phyloP scores from a whole-genome alignment of 2,888 invertebrate species.

The Incurvaria masculella region DNA sequence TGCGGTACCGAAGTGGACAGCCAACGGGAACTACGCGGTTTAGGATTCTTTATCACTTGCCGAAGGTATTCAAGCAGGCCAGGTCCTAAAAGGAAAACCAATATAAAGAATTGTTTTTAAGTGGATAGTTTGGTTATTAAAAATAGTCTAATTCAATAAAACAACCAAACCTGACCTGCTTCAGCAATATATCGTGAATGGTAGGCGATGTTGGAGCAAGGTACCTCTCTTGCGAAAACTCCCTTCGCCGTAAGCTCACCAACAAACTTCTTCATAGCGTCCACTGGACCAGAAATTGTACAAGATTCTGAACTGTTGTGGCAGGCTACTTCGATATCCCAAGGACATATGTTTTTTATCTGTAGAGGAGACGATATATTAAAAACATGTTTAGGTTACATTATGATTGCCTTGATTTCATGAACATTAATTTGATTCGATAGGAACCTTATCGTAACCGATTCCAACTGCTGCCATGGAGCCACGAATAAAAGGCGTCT shows the following conservation, averaged over 20 bases:
- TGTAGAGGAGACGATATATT: too few relatives aligned
- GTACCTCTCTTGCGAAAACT: conserved; percentile 43
- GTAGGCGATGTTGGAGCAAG: conserved; percentile 81
- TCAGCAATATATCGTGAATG: conserved; percentile 68
- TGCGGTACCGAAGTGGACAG: conserved; percentile 29
- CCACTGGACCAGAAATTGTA: conserved; percentile 64
- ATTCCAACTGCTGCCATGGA: conserved; percentile 88
- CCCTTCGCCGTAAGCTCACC: conserved; percentile 27
- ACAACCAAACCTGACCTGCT: background rate
- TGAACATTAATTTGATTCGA: too few relatives aligned
- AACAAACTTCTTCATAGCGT: conserved; percentile 49
- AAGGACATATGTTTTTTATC: conserved; percentile 25
- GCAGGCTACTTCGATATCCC: conserved; percentile 63
- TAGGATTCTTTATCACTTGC: conserved; percentile 7
- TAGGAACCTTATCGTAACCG: too few relatives aligned
- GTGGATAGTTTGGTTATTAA: too few relatives aligned
- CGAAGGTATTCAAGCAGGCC: conserved; percentile 3
- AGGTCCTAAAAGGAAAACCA: conserved; percentile 5
- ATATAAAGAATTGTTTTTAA: too few relatives aligned
- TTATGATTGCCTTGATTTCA: too few relatives aligned
- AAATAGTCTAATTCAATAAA: too few relatives aligned
- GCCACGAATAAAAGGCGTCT: conserved; percentile 66
- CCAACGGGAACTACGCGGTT: conserved; percentile 10
- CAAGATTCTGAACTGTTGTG: conserved; percentile 68
- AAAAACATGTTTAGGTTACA: too few relatives aligned